A percentile compares a stretch with the other conserved stretches of the same genome.
Evolutionary conservation across 1,140 invertebrate species (phyloP).

Genomic region (Cardiocondyla obscurior): DNA sequence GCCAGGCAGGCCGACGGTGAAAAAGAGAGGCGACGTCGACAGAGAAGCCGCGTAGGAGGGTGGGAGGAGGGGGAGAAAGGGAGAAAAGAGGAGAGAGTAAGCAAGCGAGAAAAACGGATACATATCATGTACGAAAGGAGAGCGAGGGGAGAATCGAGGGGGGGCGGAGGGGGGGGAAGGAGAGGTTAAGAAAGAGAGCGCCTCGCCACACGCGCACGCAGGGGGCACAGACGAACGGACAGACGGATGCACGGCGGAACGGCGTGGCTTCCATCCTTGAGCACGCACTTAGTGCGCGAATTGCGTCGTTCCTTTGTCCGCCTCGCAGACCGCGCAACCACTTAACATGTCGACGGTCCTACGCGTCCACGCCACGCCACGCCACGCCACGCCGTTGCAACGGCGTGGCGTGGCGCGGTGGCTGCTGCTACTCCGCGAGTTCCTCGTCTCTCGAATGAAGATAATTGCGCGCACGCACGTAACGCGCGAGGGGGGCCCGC

Average conservation of each 20-base stretch:
- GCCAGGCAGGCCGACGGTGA: not conserved
- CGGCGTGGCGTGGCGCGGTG: not conserved
- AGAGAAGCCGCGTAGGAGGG: too few species aligned
- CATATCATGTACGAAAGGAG: slow-evolving; percentile 11
- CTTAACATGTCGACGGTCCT: slow-evolving; percentile 4
- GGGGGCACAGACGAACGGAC: slow-evolving; percentile 49
- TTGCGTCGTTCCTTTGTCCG: slow-evolving; percentile 67
- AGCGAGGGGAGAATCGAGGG: slow-evolving; percentile 50
- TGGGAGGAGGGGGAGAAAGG: not conserved
- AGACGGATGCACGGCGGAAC: slow-evolving; percentile 58
- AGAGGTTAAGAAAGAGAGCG: slow-evolving; percentile 45
- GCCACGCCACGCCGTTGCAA: not conserved
- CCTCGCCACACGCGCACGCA: slow-evolving; percentile 45
- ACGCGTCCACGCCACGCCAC: slow-evolving; percentile 8
- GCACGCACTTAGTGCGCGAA: slow-evolving; percentile 61
- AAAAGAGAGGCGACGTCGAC: slow-evolving; percentile 36
- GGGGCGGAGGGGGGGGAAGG: slow-evolving; percentile 43
- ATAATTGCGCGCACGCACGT: not conserved
- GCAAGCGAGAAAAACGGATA: not conserved
- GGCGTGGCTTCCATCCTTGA: slow-evolving; percentile 69
- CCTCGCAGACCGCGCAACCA: not conserved
- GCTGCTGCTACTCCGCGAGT: not conserved
- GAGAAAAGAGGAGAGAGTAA: not conserved
- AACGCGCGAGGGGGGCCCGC: not conserved
- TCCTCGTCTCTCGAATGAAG: not conserved